Evolutionary conservation across 2,113 vertebrate species (phyloP).

Genomic region (Setophaga coronata): DNA sequence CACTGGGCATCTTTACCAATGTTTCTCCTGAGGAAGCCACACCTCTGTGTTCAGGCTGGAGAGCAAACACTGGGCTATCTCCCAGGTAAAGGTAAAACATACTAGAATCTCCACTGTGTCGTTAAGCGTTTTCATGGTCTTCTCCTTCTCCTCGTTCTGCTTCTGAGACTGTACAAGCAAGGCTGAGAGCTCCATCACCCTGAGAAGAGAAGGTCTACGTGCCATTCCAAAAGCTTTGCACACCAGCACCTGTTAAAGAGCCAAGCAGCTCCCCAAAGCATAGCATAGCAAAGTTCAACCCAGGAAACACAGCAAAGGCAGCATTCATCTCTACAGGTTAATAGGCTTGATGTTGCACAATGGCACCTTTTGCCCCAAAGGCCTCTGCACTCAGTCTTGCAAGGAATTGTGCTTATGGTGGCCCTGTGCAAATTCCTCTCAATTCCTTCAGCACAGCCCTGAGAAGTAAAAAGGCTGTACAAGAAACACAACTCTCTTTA

Average conservation of each 20-base stretch:
- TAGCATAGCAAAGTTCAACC: neutral
- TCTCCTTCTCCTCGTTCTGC: slow-evolving; percentile 78
- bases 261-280: neutral
- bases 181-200: slow-evolving; percentile 77
- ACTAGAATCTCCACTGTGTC: slow-evolving; percentile 73
- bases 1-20: neutral
- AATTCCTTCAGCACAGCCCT: neutral
- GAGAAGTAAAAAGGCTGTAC: neutral
- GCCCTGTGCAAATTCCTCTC: neutral
- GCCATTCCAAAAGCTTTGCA: slow-evolving; percentile 26
- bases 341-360: neutral
- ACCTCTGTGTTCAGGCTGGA: neutral
- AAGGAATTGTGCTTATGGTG: neutral
- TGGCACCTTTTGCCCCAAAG: neutral
- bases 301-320: neutral
- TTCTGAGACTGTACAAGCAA: slow-evolving; percentile 73
- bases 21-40: neutral
- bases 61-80: neutral
- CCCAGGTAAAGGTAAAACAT: slow-evolving; percentile 26
- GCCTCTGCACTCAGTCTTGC: neutral
- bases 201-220: slow-evolving; percentile 52
- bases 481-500: neutral
- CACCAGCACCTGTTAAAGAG: neutral
- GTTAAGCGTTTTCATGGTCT: slow-evolving; percentile 62
- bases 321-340: neutral